Evolutionary conservation across 2,113 vertebrate genomes (phyloP).

Genomic region (Microtus richardsoni): DNA sequence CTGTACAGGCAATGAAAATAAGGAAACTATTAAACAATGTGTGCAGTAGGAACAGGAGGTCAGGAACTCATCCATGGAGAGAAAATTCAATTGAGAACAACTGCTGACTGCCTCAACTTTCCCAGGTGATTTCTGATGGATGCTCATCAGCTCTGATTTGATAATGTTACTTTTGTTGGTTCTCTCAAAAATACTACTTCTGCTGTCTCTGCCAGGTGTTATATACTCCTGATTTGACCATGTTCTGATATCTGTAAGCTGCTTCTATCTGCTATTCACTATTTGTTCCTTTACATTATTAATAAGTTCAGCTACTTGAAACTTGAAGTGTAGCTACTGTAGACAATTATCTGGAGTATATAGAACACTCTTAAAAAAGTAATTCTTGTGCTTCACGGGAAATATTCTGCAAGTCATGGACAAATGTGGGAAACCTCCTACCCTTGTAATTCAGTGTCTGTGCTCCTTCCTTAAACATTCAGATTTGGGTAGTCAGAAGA

Average conservation of each 20-base stretch:
- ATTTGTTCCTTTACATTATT: neutral
- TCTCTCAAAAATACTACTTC: neutral
- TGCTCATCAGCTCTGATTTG: neutral
- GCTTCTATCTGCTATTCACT: neutral
- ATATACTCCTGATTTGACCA: neutral
- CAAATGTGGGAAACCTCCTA: neutral
- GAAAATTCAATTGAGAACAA: neutral
- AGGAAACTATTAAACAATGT: neutral
- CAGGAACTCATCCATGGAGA: neutral
- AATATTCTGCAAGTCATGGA: neutral
- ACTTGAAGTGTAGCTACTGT: neutral
- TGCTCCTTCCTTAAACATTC: neutral
- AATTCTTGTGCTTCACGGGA: conserved; percentile 8
- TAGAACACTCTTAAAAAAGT: neutral
- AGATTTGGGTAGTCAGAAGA: neutral
- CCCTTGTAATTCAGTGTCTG: neutral
- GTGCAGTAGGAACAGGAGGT: neutral
- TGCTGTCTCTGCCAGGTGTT: neutral
- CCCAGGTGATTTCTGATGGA: neutral
- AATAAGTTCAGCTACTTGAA: neutral
- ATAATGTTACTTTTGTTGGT: neutral
- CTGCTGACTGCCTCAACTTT: neutral
- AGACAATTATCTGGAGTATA: neutral
- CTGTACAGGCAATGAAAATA: neutral
- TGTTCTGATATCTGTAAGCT: neutral